Percentiles rank a stretch among this genome's conserved stretches.
Evolutionary conservation across 2,888 invertebrate species (phyloP).

Genomic region (Lepeophtheirus nordmannii): DNA sequence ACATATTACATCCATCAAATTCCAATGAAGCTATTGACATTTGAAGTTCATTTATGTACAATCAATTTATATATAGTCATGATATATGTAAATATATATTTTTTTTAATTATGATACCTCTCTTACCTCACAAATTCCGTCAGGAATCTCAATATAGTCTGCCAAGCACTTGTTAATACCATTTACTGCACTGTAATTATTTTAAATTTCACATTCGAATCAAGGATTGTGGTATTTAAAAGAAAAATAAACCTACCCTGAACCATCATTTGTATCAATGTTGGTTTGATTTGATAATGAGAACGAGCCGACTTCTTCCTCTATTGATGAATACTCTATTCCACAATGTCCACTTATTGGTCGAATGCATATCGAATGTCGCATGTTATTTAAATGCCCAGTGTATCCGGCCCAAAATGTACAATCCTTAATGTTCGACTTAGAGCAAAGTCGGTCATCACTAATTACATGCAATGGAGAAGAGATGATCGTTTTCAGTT

Average conservation of each 20-base stretch:
- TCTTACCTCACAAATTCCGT: not conserved
- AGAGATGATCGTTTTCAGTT: too few species aligned
- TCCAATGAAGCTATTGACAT: too few species aligned
- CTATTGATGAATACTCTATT: conserved; percentile 25
- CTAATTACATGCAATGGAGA: too few species aligned
- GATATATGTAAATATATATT: not conserved
- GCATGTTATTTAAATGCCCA: conserved; percentile 27
- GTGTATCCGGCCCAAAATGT: conserved; percentile 10
- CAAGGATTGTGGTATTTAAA: too few species aligned
- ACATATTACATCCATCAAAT: not conserved
- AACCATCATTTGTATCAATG: too few species aligned
- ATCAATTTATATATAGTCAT: too few species aligned
- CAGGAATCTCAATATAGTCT: too few species aligned
- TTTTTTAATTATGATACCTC: not conserved
- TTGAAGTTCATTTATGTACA: too few species aligned
- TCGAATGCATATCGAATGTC: conserved; percentile 27
- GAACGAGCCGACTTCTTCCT: conserved; percentile 17
- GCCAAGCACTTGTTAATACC: too few species aligned
- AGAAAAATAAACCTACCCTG: too few species aligned
- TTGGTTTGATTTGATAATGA: not conserved
- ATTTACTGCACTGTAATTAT: too few species aligned
- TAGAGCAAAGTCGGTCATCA: not conserved
- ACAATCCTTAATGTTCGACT: not conserved
- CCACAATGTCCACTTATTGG: conserved; percentile 27
- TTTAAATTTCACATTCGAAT: too few species aligned